A percentile compares a stretch with the other conserved stretches of the same genome.
These are phyloP conservation scores for Halcyon chelicuti DNA, from an alignment of 2,797 vertebrate species.

Conservation along the genomic window DNA sequence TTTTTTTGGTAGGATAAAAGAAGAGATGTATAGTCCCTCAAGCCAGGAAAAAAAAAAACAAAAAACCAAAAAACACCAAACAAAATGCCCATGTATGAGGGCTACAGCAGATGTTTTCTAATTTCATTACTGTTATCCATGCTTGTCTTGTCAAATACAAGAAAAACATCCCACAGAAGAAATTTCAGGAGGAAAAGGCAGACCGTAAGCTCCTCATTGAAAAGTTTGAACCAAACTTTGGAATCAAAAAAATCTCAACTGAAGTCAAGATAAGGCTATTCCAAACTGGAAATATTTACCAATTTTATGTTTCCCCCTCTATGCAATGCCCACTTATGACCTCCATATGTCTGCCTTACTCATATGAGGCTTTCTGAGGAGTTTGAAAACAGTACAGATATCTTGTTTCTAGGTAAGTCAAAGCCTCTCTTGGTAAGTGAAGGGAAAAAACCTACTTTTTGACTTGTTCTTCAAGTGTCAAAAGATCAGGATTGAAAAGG, in stretches of 20 bases:
- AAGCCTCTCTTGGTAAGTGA: background rate
- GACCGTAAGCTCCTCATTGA: background rate
- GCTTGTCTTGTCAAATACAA: background rate
- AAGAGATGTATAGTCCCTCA: background rate
- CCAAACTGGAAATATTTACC: background rate
- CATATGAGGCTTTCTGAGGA: background rate
- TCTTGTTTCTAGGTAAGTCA: background rate
- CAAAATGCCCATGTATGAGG: background rate
- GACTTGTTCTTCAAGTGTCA: background rate
- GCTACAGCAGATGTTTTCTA: background rate
- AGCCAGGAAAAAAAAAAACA: background rate
- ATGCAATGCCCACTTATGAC: background rate
- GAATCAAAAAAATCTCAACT: background rate
- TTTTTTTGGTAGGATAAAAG: background rate
- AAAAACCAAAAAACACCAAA: background rate
- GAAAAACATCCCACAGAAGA: background rate
- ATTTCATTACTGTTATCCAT: background rate
- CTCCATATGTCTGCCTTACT: background rate
- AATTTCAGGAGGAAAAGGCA: background rate
- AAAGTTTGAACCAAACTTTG: background rate
- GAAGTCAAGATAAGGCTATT: background rate
- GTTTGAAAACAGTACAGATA: background rate
- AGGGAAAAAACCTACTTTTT: background rate
- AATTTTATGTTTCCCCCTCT: background rate
- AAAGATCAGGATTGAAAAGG: background rate